Conservation (phyloP, 2,113 vertebrate species). For the Mormyrus lacerda region DNA sequence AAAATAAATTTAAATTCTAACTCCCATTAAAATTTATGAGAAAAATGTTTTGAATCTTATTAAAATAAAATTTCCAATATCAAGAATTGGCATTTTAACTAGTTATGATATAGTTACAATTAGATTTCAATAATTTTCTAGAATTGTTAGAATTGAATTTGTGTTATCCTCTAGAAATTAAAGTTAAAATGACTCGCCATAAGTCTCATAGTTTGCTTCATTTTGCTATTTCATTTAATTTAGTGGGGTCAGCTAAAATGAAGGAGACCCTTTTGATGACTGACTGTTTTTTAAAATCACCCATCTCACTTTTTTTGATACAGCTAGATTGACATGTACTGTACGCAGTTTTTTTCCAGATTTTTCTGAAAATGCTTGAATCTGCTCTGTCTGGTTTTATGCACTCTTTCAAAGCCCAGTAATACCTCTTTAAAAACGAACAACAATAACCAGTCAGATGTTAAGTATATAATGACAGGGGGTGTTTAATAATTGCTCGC, state of each 20-base stretch:
- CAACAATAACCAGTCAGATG: slow-evolving; percentile 43
- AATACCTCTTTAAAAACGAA: not conserved
- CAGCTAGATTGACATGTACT: not conserved
- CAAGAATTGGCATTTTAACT: not conserved
- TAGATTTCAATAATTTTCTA: not conserved
- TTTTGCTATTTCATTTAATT: not conserved
- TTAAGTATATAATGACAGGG: slow-evolving; percentile 53
- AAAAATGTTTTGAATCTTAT: not conserved
- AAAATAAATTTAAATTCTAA: not conserved
- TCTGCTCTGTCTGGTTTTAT: not conserved
- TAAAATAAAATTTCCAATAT: not conserved
- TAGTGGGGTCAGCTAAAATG: not conserved
- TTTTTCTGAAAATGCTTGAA: not conserved
- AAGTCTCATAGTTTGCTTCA: not conserved
- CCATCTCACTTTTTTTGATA: not conserved
- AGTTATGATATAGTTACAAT: not conserved
- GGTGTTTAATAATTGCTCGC: slow-evolving; percentile 32
- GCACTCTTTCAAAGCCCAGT: not conserved
- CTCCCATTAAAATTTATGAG: not conserved
- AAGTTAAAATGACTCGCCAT: not conserved
- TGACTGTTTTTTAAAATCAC: not conserved
- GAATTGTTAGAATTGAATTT: not conserved
- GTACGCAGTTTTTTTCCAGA: not conserved
- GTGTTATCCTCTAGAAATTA: not conserved
- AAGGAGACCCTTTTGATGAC: not conserved